These are phyloP conservation scores for Drosophila yakuba DNA, from an alignment of 1,140 invertebrate species.

Conservation along the genomic window DNA sequence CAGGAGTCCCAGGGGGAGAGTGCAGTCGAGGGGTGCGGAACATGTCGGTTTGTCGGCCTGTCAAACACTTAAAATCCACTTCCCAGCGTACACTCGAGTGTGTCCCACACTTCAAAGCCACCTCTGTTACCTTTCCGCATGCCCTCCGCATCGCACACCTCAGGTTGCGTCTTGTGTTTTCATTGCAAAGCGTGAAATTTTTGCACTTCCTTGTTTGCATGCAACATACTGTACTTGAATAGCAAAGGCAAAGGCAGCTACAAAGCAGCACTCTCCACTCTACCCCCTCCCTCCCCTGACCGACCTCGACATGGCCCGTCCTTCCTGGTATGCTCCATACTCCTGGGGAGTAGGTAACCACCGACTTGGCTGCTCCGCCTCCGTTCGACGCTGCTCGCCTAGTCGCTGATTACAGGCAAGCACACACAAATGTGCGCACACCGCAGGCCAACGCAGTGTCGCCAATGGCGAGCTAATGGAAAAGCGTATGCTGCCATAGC, in stretches of 20 bases:
- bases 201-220: constrained; percentile 80
- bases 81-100: constrained; percentile 33
- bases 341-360: constrained; percentile 35
- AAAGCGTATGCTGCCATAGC: no score
- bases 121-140: neutral
- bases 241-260: constrained; percentile 24
- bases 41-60: constrained; percentile 19
- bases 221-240: constrained; percentile 36
- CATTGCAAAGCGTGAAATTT: constrained; percentile 52
- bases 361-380: constrained; percentile 42
- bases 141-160: constrained; percentile 8
- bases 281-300: neutral
- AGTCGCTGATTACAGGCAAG: constrained; percentile 27
- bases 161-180: constrained; percentile 21
- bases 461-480: no score
- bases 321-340: constrained; percentile 63
- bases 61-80: constrained; percentile 54
- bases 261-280: constrained; percentile 1
- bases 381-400: constrained; percentile 19
- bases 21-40: constrained; percentile 20
- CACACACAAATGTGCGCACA: constrained; percentile 12
- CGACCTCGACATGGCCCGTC: constrained; percentile 65
- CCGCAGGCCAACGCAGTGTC: neutral
- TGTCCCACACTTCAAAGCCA: constrained; percentile 24
- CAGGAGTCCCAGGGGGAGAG: constrained; percentile 23